Evolutionary conservation across 2,797 vertebrate species (phyloP).

Genomic region (Eulemur rubriventer): DNA sequence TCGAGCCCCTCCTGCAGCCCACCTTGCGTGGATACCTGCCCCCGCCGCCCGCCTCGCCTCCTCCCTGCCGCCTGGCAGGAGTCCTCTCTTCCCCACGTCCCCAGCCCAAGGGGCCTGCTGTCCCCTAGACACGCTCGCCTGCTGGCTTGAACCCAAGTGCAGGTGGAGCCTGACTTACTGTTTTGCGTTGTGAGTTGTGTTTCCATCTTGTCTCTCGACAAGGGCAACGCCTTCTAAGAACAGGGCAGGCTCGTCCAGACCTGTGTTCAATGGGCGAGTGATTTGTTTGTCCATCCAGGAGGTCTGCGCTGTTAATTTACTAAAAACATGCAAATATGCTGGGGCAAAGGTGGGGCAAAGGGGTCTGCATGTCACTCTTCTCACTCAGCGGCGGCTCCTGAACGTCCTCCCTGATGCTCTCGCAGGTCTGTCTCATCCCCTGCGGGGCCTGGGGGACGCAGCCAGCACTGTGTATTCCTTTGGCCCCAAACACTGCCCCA

Average conservation of each 20-base stretch:
- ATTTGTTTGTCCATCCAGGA: too few relatives aligned
- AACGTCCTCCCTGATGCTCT: rapidly evolving
- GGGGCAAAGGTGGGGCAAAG: rapidly evolving
- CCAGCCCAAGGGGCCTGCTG: rapidly evolving
- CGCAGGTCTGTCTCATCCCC: rapidly evolving
- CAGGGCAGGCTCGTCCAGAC: not conserved
- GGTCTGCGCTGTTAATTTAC: not conserved
- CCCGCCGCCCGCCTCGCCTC: rapidly evolving
- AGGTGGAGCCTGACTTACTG: rapidly evolving
- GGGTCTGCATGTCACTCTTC: rapidly evolving
- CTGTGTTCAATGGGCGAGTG: rapidly evolving
- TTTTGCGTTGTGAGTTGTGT: rapidly evolving
- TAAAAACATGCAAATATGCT: rapidly evolving
- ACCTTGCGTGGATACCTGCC: not conserved
- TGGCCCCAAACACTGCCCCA: rapidly evolving
- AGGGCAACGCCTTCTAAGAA: not conserved
- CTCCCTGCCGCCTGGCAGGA: too few relatives aligned
- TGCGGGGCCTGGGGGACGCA: rapidly evolving
- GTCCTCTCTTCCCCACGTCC: rapidly evolving
- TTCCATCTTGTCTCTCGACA: rapidly evolving
- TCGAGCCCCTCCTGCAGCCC: rapidly evolving
- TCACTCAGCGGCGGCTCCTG: rapidly evolving
- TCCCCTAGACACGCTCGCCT: not conserved
- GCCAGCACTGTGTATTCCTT: rapidly evolving
- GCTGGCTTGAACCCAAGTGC: not conserved